A percentile compares a stretch with the other conserved stretches of the same genome.
phyloP scores from a whole-genome alignment of 2,113 vertebrate genomes.

The Tautogolabrus adspersus region DNA sequence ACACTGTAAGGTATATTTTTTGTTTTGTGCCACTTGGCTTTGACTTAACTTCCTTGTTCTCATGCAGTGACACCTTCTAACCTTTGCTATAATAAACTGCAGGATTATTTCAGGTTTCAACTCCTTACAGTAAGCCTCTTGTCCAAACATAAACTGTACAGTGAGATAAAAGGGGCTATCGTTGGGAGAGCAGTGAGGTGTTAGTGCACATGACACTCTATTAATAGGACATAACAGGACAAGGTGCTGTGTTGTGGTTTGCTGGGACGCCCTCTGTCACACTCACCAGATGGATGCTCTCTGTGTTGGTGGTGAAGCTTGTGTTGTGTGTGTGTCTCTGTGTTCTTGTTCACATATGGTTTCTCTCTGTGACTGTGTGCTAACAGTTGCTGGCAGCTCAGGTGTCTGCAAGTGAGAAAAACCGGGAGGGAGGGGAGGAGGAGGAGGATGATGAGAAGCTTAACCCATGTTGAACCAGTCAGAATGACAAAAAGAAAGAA shows the following conservation, averaged over 20 bases:
- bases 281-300: constrained; percentile 62
- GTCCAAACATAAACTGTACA: constrained; percentile 7
- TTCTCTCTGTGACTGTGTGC: constrained; percentile 62
- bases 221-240: constrained; percentile 53
- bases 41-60: neutral
- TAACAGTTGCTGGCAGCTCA: constrained; percentile 65
- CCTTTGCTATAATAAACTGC: neutral
- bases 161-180: neutral
- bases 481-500: neutral
- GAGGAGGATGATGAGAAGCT: neutral
- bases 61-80: neutral
- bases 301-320: constrained; percentile 31
- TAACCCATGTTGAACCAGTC: constrained; percentile 26
- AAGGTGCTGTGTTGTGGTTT: constrained; percentile 47
- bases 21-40: neutral
- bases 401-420: constrained; percentile 55
- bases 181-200: constrained; percentile 28
- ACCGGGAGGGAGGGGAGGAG: neutral
- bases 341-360: constrained; percentile 60
- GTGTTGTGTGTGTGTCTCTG: constrained; percentile 25
- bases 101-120: constrained; percentile 7
- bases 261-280: constrained; percentile 49
- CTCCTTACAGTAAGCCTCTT: constrained; percentile 11
- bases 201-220: constrained; percentile 48
- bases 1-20: no score